These are phyloP conservation scores for Caenorhabditis macrosperma DNA, from an alignment of 2,888 invertebrate genomes.

Conservation along the genomic window DNA sequence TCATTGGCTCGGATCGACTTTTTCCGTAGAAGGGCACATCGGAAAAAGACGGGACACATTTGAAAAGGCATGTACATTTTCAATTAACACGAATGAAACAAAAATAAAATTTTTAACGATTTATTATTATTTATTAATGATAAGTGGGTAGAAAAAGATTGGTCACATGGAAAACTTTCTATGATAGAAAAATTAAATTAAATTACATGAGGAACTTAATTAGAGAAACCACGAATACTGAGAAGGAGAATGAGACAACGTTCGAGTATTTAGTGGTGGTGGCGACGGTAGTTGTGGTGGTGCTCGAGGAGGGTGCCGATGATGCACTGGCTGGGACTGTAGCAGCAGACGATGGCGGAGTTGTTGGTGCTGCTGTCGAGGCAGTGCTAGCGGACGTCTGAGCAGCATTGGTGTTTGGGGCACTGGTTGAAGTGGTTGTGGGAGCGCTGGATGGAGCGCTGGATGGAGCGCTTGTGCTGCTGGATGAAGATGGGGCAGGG, in stretches of 20 bases:
- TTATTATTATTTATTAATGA: too few relatives aligned
- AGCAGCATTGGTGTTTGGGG: slow-evolving; percentile 7
- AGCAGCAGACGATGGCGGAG: not conserved
- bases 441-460: slow-evolving; percentile 1
- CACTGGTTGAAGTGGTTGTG: slow-evolving; percentile 3
- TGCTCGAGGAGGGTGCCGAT: not conserved
- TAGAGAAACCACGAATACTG: slow-evolving; percentile 25
- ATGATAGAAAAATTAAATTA: not conserved
- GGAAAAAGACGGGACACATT: not conserved
- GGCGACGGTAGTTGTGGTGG: not conserved
- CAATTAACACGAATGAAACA: too few relatives aligned
- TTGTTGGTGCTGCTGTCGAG: not conserved
- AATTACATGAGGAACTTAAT: slow-evolving; percentile 34
- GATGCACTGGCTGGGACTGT: not conserved
- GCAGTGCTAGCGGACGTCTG: not conserved
- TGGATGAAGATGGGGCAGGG: not conserved
- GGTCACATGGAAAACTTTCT: not conserved
- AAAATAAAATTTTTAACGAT: too few relatives aligned
- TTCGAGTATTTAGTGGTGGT: slow-evolving; percentile 15
- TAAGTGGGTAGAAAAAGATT: too few relatives aligned
- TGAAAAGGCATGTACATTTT: not conserved
- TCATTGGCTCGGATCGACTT: not conserved
- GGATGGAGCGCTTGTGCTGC: too few relatives aligned
- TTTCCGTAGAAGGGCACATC: slow-evolving; percentile 12
- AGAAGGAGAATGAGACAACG: slow-evolving; percentile 16